Evolutionary conservation across 2,888 invertebrate species (phyloP).

Genomic region (Parnassius apollo): DNA sequence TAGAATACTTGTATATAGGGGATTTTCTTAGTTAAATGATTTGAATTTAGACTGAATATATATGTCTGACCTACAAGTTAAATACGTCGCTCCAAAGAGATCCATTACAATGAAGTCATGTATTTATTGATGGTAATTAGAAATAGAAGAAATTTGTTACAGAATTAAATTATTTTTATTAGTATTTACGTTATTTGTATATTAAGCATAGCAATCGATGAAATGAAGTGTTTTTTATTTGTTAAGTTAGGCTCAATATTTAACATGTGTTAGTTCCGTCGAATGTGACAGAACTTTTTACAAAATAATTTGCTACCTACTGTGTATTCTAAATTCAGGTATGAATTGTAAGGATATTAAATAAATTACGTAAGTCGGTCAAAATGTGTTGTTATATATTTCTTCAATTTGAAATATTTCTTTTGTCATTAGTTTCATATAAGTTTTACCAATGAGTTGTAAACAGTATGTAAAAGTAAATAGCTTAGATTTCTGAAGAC

Average conservation of each 20-base stretch:
- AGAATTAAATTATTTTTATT: conserved; percentile 73
- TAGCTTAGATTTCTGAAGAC: too few species aligned
- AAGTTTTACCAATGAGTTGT: too few species aligned
- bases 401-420: too few species aligned
- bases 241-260: conserved; percentile 59
- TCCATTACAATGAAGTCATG: conserved; percentile 67
- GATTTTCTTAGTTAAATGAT: conserved; percentile 1
- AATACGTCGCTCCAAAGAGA: conserved; percentile 56
- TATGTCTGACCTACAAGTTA: conserved; percentile 28
- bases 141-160: conserved; percentile 66
- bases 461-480: too few species aligned
- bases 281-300: conserved; percentile 46
- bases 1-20: background rate
- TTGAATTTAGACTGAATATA: conserved; percentile 12
- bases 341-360: conserved; percentile 71
- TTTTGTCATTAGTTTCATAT: too few species aligned
- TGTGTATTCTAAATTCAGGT: conserved; percentile 57
- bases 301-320: conserved; percentile 54
- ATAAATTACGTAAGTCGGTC: conserved; percentile 48
- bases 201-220: conserved; percentile 65
- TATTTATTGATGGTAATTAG: conserved; percentile 76
- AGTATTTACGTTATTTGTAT: conserved; percentile 72
- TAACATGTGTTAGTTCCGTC: conserved; percentile 49
- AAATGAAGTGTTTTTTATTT: conserved; percentile 58
- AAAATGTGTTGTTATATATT: too few species aligned